Evolutionary conservation across 2,113 vertebrate genomes (phyloP), one percentile per base, ranked within the genome.

Genomic region (Datnioides undecimradiatus): DNA sequence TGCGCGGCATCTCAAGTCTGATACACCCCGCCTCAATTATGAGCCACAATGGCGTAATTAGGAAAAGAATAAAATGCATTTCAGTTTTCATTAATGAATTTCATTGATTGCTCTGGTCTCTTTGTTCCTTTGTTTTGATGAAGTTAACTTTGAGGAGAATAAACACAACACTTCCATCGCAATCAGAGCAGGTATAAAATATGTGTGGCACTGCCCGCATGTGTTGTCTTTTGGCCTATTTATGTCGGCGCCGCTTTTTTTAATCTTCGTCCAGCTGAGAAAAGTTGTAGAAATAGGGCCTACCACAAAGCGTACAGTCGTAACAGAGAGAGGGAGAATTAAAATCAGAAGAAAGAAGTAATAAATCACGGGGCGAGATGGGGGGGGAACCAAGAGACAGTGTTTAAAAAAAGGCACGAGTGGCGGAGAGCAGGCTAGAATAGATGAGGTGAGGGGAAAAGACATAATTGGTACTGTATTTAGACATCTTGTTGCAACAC

Each of bases 41-140:
- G 92, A 94, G 91, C 90, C 90, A 90, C 93, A 94, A 93, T 94
- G 92, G 93, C 93, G 92, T 94, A 94, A 94, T 94, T 94, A 93
- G 92, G 92, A 94, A 94, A 93, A 90, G 88, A 92, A 92, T 92
- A 92, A 90, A 92, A 91, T 90, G 92, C 92, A 92, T 92, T 94
- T 93, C 91, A 90, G 88, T 90, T 92, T 92, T 93, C 92, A 94
- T 94, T 92, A 94, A 92, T 90, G 88, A 91, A 91, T 92, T 88
- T 92, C 89, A 93, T 93, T 91, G 91, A 93, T 92, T 92, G 89
- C 77, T 76, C 91, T 74, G 85, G 81, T 90, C 85, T 90, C 85
- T 93, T 93, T 91, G 88, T 92, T 90, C 87, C 76, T 90, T 90
- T 89, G 85, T 90, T 94, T 90, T 91, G 90, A 92, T 90, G 84